Percentiles rank a stretch among this genome's conserved stretches.
Conservation (phyloP, 2,888 invertebrate species). For the Thysanoteuthis rhombus region DNA sequence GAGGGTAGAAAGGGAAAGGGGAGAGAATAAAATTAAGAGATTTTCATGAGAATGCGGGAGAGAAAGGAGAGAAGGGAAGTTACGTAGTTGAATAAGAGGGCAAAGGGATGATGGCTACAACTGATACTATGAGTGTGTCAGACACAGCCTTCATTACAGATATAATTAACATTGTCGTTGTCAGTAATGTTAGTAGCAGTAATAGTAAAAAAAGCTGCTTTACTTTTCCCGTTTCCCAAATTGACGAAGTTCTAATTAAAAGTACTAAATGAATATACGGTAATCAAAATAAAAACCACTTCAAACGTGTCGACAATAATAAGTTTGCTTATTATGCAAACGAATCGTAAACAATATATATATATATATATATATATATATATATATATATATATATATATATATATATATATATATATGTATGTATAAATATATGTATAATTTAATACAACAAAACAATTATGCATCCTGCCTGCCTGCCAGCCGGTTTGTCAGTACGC, state of each 20-base stretch:
- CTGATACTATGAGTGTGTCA: no score
- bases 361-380: neutral
- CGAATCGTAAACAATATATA: neutral
- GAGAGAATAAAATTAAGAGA: no score
- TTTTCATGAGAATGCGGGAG: no score
- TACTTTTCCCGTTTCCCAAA: neutral
- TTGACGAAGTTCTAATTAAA: neutral
- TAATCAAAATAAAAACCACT: neutral
- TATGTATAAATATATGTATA: neutral
- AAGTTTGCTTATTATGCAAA: slow-evolving; percentile 1
- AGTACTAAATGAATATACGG: neutral
- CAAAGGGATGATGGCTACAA: no score
- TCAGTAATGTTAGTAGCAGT: neutral
- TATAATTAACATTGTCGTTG: no score
- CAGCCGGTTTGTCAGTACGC: neutral
- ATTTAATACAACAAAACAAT: neutral
- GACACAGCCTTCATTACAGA: no score
- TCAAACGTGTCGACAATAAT: neutral
- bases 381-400: neutral
- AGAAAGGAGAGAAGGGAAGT: no score
- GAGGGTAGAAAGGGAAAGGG: no score
- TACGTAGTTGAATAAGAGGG: no score
- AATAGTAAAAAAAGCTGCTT: neutral
- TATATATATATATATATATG: slow-evolving; percentile 12
- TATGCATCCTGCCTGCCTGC: neutral